phyloP scores from a whole-genome alignment of 1,140 invertebrate species.

The Neotoxoptera formosana region DNA sequence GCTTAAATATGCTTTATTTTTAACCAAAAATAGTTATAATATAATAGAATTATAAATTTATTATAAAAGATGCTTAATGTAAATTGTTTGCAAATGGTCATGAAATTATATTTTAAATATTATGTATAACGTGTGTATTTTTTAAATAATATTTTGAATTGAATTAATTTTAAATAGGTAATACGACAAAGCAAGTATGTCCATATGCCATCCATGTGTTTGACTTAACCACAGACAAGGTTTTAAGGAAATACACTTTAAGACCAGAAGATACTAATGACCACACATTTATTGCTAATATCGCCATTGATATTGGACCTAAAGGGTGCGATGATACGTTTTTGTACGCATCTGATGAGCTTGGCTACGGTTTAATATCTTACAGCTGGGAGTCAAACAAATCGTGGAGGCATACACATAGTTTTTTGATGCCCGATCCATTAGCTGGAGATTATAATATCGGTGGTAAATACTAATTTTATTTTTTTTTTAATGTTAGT shows the following conservation, averaged over 20 bases:
- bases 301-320: slow-evolving; percentile 76
- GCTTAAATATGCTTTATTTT: neutral
- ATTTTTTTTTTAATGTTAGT: neutral
- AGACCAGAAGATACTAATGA: slow-evolving; percentile 75
- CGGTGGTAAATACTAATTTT: neutral
- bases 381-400: slow-evolving; percentile 78
- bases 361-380: slow-evolving; percentile 79
- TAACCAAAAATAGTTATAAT: neutral
- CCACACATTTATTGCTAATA: slow-evolving; percentile 82
- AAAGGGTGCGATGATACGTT: slow-evolving; percentile 77
- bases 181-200: slow-evolving; percentile 72
- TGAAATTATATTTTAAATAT: neutral
- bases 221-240: slow-evolving; percentile 75
- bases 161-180: slow-evolving; percentile 63
- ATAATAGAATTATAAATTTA: neutral
- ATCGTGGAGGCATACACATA: slow-evolving; percentile 77
- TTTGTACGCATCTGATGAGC: slow-evolving; percentile 82
- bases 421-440: slow-evolving; percentile 81
- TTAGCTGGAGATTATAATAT: slow-evolving; percentile 66
- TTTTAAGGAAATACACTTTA: slow-evolving; percentile 75
- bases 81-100: neutral
- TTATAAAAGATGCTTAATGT: neutral
- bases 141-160: neutral
- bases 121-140: neutral
- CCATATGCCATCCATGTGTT: slow-evolving; percentile 79